Percentiles rank a stretch among this genome's conserved stretches.
These are phyloP conservation scores for Heliangelus exortis DNA, from an alignment of 2,797 vertebrate genomes.

Conservation along the genomic window DNA sequence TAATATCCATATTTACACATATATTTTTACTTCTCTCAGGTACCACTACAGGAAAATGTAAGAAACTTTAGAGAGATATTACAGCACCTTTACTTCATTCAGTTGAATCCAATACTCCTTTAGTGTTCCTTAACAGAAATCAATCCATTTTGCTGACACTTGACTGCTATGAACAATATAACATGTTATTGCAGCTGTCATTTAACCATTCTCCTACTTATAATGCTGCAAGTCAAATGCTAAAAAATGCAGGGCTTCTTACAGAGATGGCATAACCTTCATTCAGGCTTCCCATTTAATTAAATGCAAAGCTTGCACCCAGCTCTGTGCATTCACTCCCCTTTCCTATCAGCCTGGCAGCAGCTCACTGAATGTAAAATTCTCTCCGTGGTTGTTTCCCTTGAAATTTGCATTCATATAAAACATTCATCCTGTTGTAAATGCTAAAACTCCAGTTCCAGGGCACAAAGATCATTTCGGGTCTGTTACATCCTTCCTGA, in stretches of 20 bases:
- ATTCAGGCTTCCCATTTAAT: neutral
- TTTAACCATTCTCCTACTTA: neutral
- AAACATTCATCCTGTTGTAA: neutral
- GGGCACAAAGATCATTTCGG: neutral
- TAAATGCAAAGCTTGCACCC: neutral
- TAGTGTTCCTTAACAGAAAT: neutral
- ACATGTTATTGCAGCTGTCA: slow-evolving; percentile 7
- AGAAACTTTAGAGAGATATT: neutral
- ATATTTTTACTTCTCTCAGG: slow-evolving; percentile 31
- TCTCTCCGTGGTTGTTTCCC: neutral
- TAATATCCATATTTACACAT: slow-evolving; percentile 25
- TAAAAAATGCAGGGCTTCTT: neutral
- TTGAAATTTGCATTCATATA: neutral
- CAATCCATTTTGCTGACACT: slow-evolving; percentile 9
- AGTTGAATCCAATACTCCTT: neutral
- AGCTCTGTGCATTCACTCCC: neutral
- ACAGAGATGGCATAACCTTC: neutral
- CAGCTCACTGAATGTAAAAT: neutral
- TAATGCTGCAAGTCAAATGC: neutral
- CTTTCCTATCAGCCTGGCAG: neutral
- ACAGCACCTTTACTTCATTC: neutral
- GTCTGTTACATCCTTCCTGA: neutral
- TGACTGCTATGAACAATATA: slow-evolving; percentile 13
- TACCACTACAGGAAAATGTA: slow-evolving; percentile 21
- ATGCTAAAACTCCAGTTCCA: neutral